These are phyloP conservation scores for Pachyrhynchus sulphureomaculatus DNA, from an alignment of 1,140 invertebrate genomes.

Conservation along the genomic window DNA sequence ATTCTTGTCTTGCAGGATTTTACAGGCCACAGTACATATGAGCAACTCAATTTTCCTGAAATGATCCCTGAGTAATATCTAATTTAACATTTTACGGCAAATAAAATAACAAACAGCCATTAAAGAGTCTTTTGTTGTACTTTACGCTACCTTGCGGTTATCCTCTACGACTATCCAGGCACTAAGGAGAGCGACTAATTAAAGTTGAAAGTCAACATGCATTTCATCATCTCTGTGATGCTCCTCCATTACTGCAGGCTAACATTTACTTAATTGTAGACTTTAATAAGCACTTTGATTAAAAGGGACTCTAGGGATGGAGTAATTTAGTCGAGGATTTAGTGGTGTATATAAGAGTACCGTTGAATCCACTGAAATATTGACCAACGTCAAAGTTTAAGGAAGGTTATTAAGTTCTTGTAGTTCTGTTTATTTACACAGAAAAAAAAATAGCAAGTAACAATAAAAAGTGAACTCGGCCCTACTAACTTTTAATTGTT, in stretches of 20 bases:
- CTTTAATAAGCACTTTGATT: constrained; percentile 15
- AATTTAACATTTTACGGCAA: too few species aligned
- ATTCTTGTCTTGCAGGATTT: too few species aligned
- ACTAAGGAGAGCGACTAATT: background rate
- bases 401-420: too few species aligned
- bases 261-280: constrained; percentile 18
- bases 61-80: too few species aligned
- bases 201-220: background rate
- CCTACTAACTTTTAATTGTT: too few species aligned
- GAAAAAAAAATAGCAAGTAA: background rate
- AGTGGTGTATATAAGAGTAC: too few species aligned
- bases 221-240: constrained; percentile 4
- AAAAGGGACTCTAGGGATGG: constrained; percentile 1
- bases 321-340: background rate
- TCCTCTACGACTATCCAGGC: too few species aligned
- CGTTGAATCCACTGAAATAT: background rate
- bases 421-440: background rate
- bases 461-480: background rate
- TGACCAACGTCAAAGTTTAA: background rate
- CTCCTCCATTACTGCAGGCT: constrained; percentile 10
- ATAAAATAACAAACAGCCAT: too few species aligned
- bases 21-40: too few species aligned
- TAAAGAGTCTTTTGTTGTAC: too few species aligned
- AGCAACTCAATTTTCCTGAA: too few species aligned
- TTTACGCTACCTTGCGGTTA: too few species aligned